phyloP scores from a whole-genome alignment of 2,113 vertebrate species.

The Paramisgurnus dabryanus region DNA sequence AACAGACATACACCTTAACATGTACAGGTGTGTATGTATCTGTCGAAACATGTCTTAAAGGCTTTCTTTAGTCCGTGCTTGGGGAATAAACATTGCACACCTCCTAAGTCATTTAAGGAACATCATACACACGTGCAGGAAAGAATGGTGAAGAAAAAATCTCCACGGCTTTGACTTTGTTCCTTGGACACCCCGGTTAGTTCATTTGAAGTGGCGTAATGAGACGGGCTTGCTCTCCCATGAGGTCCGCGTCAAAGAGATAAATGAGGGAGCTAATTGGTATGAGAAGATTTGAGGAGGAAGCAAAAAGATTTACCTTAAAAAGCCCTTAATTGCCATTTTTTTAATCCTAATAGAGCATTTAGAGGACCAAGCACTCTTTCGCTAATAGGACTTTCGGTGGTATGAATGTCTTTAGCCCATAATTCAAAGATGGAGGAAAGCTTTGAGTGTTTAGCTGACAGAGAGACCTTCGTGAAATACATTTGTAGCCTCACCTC shows the following conservation, averaged over 20 bases:
- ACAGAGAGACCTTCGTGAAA: constrained; percentile 1
- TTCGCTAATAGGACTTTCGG: constrained; percentile 67
- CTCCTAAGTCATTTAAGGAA: constrained; percentile 3
- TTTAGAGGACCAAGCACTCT: constrained; percentile 66
- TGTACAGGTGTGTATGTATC: too few species aligned
- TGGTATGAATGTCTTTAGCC: constrained; percentile 61
- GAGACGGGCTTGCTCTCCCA: constrained; percentile 60
- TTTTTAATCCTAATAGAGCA: constrained; percentile 72
- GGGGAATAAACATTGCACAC: too few species aligned
- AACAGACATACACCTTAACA: too few species aligned
- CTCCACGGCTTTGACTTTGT: not conserved
- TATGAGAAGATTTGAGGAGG: constrained; percentile 64
- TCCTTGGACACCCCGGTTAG: constrained; percentile 44
- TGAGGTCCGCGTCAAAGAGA: constrained; percentile 69
- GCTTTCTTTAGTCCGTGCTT: too few species aligned
- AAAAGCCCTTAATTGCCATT: constrained; percentile 71
- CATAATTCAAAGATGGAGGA: not conserved
- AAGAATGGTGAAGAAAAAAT: not conserved
- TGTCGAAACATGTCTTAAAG: not conserved
- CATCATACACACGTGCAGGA: constrained; percentile 2
- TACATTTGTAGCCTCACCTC: not conserved
- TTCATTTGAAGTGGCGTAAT: constrained; percentile 57
- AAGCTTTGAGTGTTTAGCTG: constrained; percentile 1
- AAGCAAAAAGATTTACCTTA: constrained; percentile 68
- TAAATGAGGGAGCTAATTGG: constrained; percentile 70